phyloP scores from a whole-genome alignment of 2,797 vertebrate species.

The Rhinatrema bivittatum region DNA sequence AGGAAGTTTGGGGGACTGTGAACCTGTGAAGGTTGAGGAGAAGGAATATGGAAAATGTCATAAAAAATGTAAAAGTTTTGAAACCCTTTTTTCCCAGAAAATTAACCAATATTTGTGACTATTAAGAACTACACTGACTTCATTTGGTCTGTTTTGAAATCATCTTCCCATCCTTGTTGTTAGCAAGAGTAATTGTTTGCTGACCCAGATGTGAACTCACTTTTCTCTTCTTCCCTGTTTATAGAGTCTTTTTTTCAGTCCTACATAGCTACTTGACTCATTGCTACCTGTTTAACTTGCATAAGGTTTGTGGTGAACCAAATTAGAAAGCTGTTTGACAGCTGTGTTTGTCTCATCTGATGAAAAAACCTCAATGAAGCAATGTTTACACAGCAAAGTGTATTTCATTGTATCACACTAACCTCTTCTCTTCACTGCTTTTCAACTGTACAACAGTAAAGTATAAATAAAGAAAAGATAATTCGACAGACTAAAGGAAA shows the following conservation, averaged over 20 bases:
- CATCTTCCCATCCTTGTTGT: no score
- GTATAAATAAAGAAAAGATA: background rate
- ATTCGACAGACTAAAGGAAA: background rate
- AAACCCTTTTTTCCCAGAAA: no score
- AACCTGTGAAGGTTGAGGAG: no score
- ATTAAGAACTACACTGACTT: no score
- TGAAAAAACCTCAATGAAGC: background rate
- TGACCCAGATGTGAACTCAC: conserved; percentile 45
- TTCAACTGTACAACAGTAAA: background rate
- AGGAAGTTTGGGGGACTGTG: no score
- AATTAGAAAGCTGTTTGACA: conserved; percentile 25
- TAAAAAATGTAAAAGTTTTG: no score
- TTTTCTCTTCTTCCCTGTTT: conserved; percentile 19
- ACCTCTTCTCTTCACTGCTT: background rate
- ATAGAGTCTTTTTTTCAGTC: conserved; percentile 20
- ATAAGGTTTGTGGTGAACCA: conserved; percentile 16
- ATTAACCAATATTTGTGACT: no score
- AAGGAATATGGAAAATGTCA: no score
- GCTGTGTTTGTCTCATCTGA: background rate
- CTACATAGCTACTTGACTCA: conserved; percentile 17
- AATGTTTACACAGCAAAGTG: conserved; percentile 16
- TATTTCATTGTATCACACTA: conserved; percentile 1
- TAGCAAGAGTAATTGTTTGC: conserved; percentile 26
- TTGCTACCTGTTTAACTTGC: conserved; percentile 18
- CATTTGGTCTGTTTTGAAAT: no score